Conservation (phyloP, 2,113 vertebrate genomes). For the Grammomys surdaster region DNA sequence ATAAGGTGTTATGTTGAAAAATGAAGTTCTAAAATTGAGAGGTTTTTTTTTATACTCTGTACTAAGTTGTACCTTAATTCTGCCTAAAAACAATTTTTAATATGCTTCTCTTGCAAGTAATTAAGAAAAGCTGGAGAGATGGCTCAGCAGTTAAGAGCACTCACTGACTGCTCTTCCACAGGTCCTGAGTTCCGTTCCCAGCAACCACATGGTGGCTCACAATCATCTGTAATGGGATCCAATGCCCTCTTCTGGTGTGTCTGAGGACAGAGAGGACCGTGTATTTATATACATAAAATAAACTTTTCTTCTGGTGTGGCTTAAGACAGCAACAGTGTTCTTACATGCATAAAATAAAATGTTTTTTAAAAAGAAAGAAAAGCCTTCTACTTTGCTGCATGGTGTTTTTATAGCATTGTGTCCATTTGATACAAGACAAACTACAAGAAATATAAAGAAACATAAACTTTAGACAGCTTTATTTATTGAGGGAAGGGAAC, state of each 20-base stretch:
- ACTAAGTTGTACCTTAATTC: background rate
- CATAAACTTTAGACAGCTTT: background rate
- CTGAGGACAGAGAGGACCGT: too few relatives aligned
- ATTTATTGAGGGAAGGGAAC: background rate
- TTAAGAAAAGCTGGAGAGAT: background rate
- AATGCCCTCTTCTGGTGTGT: too few relatives aligned
- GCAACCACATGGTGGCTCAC: too few relatives aligned
- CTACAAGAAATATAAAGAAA: constrained; percentile 30
- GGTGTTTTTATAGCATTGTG: background rate
- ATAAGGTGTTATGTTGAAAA: constrained; percentile 43
- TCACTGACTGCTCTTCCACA: too few relatives aligned
- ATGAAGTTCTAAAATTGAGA: constrained; percentile 16
- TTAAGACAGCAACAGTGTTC: too few relatives aligned
- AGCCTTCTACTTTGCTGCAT: background rate
- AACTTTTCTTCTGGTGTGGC: too few relatives aligned
- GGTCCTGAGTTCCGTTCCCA: too few relatives aligned
- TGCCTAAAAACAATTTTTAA: constrained; percentile 11
- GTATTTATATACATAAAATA: too few relatives aligned
- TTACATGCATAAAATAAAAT: too few relatives aligned
- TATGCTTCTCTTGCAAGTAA: background rate
- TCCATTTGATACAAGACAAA: constrained; percentile 8
- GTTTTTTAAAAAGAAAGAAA: background rate
- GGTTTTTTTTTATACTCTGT: background rate
- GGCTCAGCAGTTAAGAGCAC: too few relatives aligned
- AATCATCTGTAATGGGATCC: too few relatives aligned